phyloP scores from a whole-genome alignment of 2,113 vertebrate genomes.

The Piprites chloris region DNA sequence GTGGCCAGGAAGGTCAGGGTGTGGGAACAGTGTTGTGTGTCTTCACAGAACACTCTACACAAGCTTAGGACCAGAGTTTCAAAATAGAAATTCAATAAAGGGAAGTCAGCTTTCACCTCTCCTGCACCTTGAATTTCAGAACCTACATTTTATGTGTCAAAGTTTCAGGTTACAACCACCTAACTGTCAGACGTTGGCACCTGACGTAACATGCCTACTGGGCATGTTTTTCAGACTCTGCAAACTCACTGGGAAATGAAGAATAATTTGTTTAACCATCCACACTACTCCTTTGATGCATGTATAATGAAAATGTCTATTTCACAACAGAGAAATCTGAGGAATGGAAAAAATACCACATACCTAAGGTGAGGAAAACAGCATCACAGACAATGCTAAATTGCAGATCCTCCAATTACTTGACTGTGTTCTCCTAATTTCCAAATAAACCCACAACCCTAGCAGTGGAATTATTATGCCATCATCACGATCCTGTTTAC shows the following conservation, averaged over 20 bases:
- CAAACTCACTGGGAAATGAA: background rate
- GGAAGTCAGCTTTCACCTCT: background rate
- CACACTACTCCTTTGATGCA: slow-evolving; percentile 21
- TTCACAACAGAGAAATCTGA: slow-evolving; percentile 8
- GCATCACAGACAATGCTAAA: background rate
- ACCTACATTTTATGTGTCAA: background rate
- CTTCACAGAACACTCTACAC: fast-evolving
- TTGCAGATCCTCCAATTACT: background rate
- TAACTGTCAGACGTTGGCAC: background rate
- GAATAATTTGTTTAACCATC: slow-evolving; percentile 55
- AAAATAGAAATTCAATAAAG: background rate
- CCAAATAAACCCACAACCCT: slow-evolving; percentile 6
- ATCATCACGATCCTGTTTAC: slow-evolving; percentile 16
- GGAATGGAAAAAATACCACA: background rate
- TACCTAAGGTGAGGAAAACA: background rate
- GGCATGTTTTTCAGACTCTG: slow-evolving; percentile 32
- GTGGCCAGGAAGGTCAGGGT: background rate
- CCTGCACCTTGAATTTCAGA: background rate
- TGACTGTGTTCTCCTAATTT: slow-evolving; percentile 5
- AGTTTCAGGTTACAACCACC: background rate
- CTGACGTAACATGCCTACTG: background rate
- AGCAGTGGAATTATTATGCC: background rate
- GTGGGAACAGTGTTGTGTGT: background rate
- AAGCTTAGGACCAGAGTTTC: background rate
- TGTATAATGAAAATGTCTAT: slow-evolving; percentile 13